A percentile compares a stretch with the other conserved stretches of the same genome.
These are phyloP conservation scores for Tribolium freemani DNA, from an alignment of 2,888 invertebrate genomes.

Conservation along the genomic window DNA sequence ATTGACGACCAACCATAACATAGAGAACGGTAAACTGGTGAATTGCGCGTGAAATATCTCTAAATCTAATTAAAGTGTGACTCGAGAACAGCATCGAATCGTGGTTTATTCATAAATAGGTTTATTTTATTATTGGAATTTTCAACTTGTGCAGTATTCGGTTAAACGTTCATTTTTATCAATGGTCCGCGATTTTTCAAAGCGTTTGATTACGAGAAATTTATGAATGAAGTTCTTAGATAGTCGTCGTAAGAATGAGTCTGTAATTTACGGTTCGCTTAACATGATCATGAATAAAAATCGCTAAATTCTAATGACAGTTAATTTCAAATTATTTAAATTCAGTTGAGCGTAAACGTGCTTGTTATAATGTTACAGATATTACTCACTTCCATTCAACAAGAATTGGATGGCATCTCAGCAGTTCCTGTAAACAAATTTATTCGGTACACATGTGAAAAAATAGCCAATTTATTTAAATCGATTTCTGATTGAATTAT, in stretches of 20 bases:
- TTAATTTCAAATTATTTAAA: conserved; percentile 46
- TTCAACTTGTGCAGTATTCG: conserved; percentile 27
- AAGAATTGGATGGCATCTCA: not conserved
- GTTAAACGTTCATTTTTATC: conserved; percentile 43
- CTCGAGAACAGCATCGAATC: conserved; percentile 41
- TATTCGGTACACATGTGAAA: not conserved
- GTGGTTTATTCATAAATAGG: conserved; percentile 35
- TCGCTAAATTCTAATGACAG: conserved; percentile 46
- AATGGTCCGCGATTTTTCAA: conserved; percentile 24
- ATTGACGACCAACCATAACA: not conserved
- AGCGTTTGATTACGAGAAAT: conserved; percentile 42
- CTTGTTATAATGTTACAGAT: conserved; percentile 40
- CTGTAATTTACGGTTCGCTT: conserved; percentile 43
- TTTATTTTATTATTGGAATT: conserved; percentile 41
- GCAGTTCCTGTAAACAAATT: not conserved
- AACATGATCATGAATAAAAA: conserved; percentile 47
- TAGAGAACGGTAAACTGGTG: conserved; percentile 1
- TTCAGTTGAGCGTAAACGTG: conserved; percentile 43
- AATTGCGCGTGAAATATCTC: conserved; percentile 41
- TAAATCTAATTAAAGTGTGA: conserved; percentile 42
- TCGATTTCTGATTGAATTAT: conserved; percentile 21
- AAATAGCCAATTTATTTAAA: conserved; percentile 6
- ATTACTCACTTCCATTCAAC: not conserved
- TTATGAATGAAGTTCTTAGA: conserved; percentile 45
- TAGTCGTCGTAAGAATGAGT: conserved; percentile 35